Evolutionary conservation across 2,797 vertebrate genomes (phyloP), one percentile per base, ranked within the genome.

Genomic region (Melanogrammus aeglefinus): DNA sequence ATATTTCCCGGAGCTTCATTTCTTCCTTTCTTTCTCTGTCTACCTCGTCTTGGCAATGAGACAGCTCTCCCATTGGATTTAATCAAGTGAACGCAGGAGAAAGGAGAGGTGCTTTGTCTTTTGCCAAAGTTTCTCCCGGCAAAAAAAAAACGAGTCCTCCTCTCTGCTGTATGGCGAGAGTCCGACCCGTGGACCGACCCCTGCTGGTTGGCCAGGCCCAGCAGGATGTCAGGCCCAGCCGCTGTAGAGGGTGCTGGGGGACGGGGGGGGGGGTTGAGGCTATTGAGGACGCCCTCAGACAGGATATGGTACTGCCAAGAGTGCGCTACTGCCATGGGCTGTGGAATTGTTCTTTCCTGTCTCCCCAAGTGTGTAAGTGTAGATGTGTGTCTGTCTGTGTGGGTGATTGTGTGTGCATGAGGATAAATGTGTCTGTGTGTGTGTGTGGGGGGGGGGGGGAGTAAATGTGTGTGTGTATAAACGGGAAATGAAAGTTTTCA

Each of bases 61-160:
- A 85, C 73, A 85, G 76, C 84, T 84, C 88, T 89, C 87, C 88
- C 86, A 47, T 77, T 82, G 88, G 91, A 92, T 90, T 89, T 87
- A 86, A 92, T 92, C 86, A 87, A 85, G 80, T 77, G 78, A 85
- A 74, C 0, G 35, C 57, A 63, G 57, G 63, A 69, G 63, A 69
- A 27, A 27, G 24, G 63, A 27, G 63, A 69, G 63, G 63, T 69
- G 63, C 63, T 10, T 24, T 69, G 24, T 69, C n/a, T 63, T 63
- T 24, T 63, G 57, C 57, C 57, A 63, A 63, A 63, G 57, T 63
- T 63, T 57, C 51, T n/a, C 51, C 51, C 7, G 51, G 51, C 51
- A 57, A 57, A 57, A 57, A 57, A 57, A 57, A n/a, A 57, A n/a
- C 12, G n/a, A 63, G 57, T 63, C n/a, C 47, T 73, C 75, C 73